Evolutionary conservation across 2,888 invertebrate species (phyloP).

Genomic region (Catotricha subobsoleta): DNA sequence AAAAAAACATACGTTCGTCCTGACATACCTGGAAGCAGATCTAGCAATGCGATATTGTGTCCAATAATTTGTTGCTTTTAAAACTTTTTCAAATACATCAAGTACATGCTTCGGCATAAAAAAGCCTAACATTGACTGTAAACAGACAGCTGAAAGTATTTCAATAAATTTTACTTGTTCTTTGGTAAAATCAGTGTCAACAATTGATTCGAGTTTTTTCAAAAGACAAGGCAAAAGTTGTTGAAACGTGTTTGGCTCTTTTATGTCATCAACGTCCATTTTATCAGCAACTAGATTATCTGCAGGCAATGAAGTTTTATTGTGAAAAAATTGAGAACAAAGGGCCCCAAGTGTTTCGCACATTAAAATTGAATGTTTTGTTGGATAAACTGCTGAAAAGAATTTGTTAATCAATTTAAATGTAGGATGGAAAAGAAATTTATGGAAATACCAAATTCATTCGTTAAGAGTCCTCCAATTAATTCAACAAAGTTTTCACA

Average conservation of each 20-base stretch:
- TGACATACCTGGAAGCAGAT: conserved; percentile 56
- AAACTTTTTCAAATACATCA: conserved; percentile 38
- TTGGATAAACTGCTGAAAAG: conserved; percentile 17
- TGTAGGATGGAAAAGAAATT: too few species aligned
- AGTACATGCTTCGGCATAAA: conserved; percentile 44
- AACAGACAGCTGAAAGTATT: conserved; percentile 63
- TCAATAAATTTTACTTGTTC: conserved; percentile 40
- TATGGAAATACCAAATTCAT: conserved; percentile 17
- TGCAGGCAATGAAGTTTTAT: conserved; percentile 11
- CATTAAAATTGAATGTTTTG: conserved; percentile 31
- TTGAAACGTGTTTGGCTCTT: conserved; percentile 17
- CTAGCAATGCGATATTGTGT: conserved; percentile 72
- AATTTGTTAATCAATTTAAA: too few species aligned
- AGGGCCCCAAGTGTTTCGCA: conserved; percentile 62
- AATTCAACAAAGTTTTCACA: conserved; percentile 46
- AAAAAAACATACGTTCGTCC: too few species aligned
- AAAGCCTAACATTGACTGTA: conserved; percentile 60
- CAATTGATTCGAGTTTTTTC: conserved; percentile 22
- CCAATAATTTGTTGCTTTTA: conserved; percentile 51
- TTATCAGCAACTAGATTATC: neutral
- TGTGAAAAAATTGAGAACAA: conserved; percentile 34
- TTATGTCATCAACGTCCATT: conserved; percentile 7
- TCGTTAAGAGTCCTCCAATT: conserved; percentile 33
- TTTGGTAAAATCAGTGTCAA: conserved; percentile 17
- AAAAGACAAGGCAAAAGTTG: conserved; percentile 21